Evolutionary conservation across 2,888 invertebrate genomes (phyloP).

Genomic region (Nyleta sp.): DNA sequence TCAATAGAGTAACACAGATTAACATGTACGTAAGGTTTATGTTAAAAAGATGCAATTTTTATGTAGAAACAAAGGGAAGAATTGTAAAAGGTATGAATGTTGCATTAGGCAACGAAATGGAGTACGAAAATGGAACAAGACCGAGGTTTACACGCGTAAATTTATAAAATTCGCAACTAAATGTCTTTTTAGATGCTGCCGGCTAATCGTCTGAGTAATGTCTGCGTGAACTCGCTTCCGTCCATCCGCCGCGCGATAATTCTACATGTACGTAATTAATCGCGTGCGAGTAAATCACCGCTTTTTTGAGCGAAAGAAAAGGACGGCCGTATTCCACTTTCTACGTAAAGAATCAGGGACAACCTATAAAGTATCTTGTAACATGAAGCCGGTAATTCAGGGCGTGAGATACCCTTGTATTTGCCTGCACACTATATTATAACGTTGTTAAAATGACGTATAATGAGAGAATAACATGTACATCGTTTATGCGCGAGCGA

Average conservation of each 20-base stretch:
- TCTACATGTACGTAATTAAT: conserved; percentile 69
- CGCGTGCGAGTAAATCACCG: conserved; percentile 69
- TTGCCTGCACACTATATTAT: conserved; percentile 39
- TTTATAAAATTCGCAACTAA: conserved; percentile 37
- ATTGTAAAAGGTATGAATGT: no score
- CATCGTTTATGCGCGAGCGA: conserved; percentile 27
- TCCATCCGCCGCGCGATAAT: conserved; percentile 65
- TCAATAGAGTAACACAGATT: no score
- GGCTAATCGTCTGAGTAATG: conserved; percentile 47
- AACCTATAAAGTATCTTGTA: conserved; percentile 61
- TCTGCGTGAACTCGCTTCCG: conserved; percentile 59
- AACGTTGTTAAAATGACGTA: conserved; percentile 49
- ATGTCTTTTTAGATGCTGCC: conserved; percentile 10
- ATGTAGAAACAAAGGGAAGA: no score
- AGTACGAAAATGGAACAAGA: no score
- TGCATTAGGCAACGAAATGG: no score
- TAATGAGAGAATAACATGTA: conserved; percentile 48
- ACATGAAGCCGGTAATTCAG: conserved; percentile 67
- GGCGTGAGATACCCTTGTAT: conserved; percentile 67
- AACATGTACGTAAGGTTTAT: no score
- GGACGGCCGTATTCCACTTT: conserved; percentile 52
- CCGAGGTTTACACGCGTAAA: no score
- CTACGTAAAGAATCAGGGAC: conserved; percentile 65
- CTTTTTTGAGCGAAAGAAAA: conserved; percentile 51
- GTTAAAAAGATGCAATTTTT: no score